These are phyloP conservation scores for Symphodus melops DNA, from an alignment of 2,113 vertebrate genomes.

Conservation along the genomic window DNA sequence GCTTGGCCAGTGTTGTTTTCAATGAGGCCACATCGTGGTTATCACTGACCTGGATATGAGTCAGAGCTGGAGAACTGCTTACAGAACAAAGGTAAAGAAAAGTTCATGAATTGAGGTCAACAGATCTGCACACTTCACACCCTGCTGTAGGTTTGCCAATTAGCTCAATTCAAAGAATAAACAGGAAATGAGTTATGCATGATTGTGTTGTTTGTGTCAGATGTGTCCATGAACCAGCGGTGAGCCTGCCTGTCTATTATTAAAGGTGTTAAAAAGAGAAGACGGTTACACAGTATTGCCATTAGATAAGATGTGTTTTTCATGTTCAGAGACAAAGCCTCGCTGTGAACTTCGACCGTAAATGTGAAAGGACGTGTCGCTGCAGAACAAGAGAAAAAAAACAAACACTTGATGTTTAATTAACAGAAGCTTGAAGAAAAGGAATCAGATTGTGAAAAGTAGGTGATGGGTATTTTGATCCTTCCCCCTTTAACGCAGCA, in stretches of 20 bases:
- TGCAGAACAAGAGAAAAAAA: not conserved
- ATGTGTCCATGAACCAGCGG: not conserved
- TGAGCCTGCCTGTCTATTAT: not conserved
- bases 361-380: not conserved
- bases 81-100: not conserved
- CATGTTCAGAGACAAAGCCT: conserved; percentile 13
- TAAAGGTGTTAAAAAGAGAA: not conserved
- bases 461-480: not conserved
- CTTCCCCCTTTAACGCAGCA: not conserved
- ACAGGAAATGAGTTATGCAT: not conserved
- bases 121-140: not conserved
- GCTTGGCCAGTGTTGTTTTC: not conserved
- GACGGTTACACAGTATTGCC: conserved; percentile 3
- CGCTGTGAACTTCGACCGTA: not conserved
- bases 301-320: conserved; percentile 6
- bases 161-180: conserved; percentile 24
- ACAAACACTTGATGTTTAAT: not conserved
- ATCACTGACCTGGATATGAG: conserved; percentile 27
- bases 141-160: conserved; percentile 22
- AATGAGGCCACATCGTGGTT: conserved; percentile 30
- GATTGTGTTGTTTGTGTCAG: not conserved
- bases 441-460: not conserved
- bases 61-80: conserved; percentile 5
- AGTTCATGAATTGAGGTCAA: conserved; percentile 17
- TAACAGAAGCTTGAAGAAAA: not conserved